These are phyloP conservation scores for Cetoscarus ocellatus DNA, from an alignment of 2,797 vertebrate species.

Conservation along the genomic window DNA sequence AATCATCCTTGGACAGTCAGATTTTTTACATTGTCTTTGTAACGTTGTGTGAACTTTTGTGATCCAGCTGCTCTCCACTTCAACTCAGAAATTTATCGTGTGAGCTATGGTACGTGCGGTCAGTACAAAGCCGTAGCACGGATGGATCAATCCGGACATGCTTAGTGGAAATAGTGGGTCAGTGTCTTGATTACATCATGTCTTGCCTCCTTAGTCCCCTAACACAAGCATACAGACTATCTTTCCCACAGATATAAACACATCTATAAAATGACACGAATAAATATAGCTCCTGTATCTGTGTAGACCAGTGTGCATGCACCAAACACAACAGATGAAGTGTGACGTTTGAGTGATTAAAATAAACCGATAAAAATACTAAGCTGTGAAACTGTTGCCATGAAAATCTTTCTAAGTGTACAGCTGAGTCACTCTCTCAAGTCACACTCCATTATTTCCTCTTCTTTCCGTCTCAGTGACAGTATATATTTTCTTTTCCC, in stretches of 20 bases:
- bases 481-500: not conserved
- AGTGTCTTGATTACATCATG: too few relatives aligned
- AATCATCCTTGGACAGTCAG: too few relatives aligned
- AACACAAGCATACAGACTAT: not conserved
- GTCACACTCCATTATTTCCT: not conserved
- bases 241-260: not conserved
- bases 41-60: too few relatives aligned
- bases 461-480: not conserved
- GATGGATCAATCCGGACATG: too few relatives aligned
- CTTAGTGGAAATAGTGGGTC: too few relatives aligned
- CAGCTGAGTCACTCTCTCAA: constrained; percentile 12
- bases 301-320: constrained; percentile 17
- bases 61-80: too few relatives aligned
- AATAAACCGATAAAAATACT: constrained; percentile 59
- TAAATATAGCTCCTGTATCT: constrained; percentile 57
- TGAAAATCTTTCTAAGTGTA: constrained; percentile 9
- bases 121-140: too few relatives aligned
- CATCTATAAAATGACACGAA: not conserved
- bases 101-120: too few relatives aligned
- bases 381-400: constrained; percentile 40
- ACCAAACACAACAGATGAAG: constrained; percentile 35
- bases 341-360: constrained; percentile 32
- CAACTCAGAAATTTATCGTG: too few relatives aligned
- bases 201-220: too few relatives aligned
- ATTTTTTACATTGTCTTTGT: too few relatives aligned